A percentile compares a stretch with the other conserved stretches of the same genome.
These are phyloP conservation scores for Tenebrio molitor DNA, from an alignment of 1,140 invertebrate genomes.

Conservation along the genomic window DNA sequence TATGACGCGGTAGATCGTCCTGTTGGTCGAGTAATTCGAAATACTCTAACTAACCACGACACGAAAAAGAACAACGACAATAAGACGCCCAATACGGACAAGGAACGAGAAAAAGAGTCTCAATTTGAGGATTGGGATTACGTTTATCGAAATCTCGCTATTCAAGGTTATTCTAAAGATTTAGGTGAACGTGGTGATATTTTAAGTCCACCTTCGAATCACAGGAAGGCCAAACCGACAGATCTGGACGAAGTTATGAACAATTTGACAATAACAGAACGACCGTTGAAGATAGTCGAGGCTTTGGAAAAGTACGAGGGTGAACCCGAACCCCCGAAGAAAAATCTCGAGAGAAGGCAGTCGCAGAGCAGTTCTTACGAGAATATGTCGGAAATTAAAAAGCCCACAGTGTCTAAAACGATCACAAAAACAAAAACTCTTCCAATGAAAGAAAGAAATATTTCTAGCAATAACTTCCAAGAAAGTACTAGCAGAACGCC, in stretches of 20 bases:
- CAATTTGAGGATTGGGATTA: conserved; percentile 83
- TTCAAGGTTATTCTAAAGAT: conserved; percentile 79
- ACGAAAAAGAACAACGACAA: conserved; percentile 16
- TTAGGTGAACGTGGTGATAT: conserved; percentile 75
- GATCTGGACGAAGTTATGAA: conserved; percentile 70
- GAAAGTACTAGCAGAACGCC: conserved; percentile 37
- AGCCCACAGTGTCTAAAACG: neutral
- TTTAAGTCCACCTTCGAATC: conserved; percentile 67
- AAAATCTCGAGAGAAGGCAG: conserved; percentile 47
- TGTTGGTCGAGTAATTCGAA: neutral
- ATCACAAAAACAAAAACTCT: conserved; percentile 21
- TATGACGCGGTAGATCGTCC: conserved; percentile 55
- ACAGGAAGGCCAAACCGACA: conserved; percentile 67
- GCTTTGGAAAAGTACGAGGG: conserved; percentile 69
- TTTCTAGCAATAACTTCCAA: conserved; percentile 39
- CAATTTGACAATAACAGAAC: conserved; percentile 63
- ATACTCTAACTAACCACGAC: conserved; percentile 12
- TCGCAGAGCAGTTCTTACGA: conserved; percentile 60
- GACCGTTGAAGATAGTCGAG: conserved; percentile 71
- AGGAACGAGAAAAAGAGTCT: conserved; percentile 65
- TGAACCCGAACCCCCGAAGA: conserved; percentile 65
- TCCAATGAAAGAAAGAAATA: neutral
- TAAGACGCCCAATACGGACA: conserved; percentile 14
- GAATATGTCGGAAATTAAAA: conserved; percentile 50
- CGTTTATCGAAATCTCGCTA: conserved; percentile 82